Conservation (phyloP, 2,797 vertebrate species). For the Serranus cabrilla region DNA sequence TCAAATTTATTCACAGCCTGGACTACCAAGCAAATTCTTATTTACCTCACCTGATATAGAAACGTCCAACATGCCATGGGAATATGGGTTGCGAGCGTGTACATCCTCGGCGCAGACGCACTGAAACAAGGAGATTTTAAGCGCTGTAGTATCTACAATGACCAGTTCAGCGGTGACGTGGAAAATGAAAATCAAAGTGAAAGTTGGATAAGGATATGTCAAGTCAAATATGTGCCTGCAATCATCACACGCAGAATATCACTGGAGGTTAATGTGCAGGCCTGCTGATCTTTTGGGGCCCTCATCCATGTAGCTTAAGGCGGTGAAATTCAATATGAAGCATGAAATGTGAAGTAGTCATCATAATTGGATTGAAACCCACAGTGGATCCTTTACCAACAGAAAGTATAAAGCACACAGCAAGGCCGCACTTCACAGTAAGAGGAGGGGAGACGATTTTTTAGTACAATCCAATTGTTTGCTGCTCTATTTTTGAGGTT, state of each 20-base stretch:
- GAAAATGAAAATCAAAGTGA: constrained; percentile 72
- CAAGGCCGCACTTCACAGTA: constrained; percentile 48
- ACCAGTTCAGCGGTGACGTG: constrained; percentile 50
- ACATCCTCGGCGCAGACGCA: constrained; percentile 25
- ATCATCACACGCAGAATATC: constrained; percentile 62
- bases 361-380: constrained; percentile 76
- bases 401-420: constrained; percentile 51
- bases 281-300: constrained; percentile 70
- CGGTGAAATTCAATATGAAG: constrained; percentile 74
- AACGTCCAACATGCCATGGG: constrained; percentile 59
- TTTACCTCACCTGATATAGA: constrained; percentile 74
- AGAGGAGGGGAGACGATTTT: constrained; percentile 44
- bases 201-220: constrained; percentile 68
- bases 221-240: constrained; percentile 67
- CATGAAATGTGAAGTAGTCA: constrained; percentile 78
- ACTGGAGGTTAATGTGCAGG: constrained; percentile 63
- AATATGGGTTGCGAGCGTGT: constrained; percentile 47
- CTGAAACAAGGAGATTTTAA: constrained; percentile 56
- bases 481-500: constrained; percentile 35
- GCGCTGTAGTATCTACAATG: constrained; percentile 43
- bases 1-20: constrained; percentile 73
- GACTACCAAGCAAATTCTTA: constrained; percentile 66
- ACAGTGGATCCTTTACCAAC: constrained; percentile 62
- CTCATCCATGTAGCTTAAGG: constrained; percentile 65
- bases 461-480: constrained; percentile 37